Base-by-base conservation (phyloP, 2,113 vertebrate genomes). In the Reinhardtius hippoglossoides region DNA sequence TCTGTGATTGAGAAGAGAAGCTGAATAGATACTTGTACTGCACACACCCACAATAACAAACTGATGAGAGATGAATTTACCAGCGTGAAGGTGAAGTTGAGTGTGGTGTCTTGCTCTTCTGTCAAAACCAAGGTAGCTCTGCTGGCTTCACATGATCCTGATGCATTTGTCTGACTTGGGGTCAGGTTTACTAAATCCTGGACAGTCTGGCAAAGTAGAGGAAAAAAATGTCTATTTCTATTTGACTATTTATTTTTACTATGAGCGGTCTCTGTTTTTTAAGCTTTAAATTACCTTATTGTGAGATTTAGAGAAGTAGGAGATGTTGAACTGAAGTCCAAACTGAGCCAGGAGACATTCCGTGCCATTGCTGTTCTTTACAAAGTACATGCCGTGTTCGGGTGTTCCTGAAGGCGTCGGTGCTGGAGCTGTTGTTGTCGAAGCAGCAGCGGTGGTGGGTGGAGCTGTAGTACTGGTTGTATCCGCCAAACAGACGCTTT, bases 251-350 rank as follows among this genome's bases (percentile, higher is more conserved):
- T 37, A 37, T 37, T 13, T 13, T 42, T 13, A 10, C 40, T 42
- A 42, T 42, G 40, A 10, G 16, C 16, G 1, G 46, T 8, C 46
- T 15, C 15, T 50, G 16, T 18, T 50, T 9, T 16, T 50, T 7
- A 5, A 16, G 46, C 46, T 50, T 50, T 42, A 48, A 15, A 18
- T 48, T 4, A 93, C 95, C 95, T 90, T 89, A 89, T 90, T 88
- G 90, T 74, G 31, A 56, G 84, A 69, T 2, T 16, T 55, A 15
- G 92, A 92, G 40, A 87, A 18, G 23, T 96, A 95, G 69, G 95
- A 95, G 80, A 98, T 10, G 37, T 97, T 97, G 76, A 98, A 92
- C 89, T 98, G 97, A 54, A 98, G 87, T 16, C 94, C 97, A 96
- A 97, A 95, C 55, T 50, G 90, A 31, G 96, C 96, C 89, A 97